Percentiles rank a stretch among this genome's conserved stretches.
These are phyloP conservation scores for Discoglossus pictus DNA, from an alignment of 2,797 vertebrate species.

Conservation along the genomic window DNA sequence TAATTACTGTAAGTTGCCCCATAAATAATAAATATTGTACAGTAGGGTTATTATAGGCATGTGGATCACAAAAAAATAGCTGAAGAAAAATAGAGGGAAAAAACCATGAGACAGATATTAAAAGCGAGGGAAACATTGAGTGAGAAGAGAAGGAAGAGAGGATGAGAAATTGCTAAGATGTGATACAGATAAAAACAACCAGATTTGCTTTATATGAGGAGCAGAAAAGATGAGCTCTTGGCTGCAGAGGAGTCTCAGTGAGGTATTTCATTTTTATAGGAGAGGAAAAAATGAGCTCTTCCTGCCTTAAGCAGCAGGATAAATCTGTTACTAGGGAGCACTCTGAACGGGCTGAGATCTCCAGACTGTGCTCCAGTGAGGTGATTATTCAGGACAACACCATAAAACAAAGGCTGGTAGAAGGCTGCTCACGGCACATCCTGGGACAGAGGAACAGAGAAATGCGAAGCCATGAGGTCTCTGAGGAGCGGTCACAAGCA, in stretches of 20 bases:
- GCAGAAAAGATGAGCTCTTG: slow-evolving; percentile 27
- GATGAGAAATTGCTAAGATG: slow-evolving; percentile 23
- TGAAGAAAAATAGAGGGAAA: slow-evolving; percentile 8
- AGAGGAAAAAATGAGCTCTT: slow-evolving; percentile 43
- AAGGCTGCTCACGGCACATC: slow-evolving; percentile 26
- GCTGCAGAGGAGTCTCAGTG: slow-evolving; percentile 44
- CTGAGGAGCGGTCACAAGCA: slow-evolving; percentile 25
- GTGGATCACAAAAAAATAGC: not conserved
- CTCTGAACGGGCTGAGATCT: slow-evolving; percentile 40
- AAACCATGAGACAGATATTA: slow-evolving; percentile 9
- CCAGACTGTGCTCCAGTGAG: slow-evolving; percentile 45
- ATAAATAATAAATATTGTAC: no score
- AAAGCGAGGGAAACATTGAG: not conserved
- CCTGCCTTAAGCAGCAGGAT: slow-evolving; percentile 51
- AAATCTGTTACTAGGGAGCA: slow-evolving; percentile 46
- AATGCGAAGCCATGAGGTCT: slow-evolving; percentile 37
- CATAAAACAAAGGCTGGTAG: slow-evolving; percentile 44
- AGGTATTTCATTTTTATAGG: slow-evolving; percentile 51
- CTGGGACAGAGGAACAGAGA: slow-evolving; percentile 26
- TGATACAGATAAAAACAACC: slow-evolving; percentile 37
- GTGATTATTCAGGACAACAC: slow-evolving; percentile 47
- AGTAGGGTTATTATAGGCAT: not conserved
- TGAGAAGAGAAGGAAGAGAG: not conserved
- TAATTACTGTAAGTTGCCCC: no score
- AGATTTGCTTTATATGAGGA: slow-evolving; percentile 43